phyloP scores from a whole-genome alignment of 1,140 invertebrate genomes.

The Mactra quadrangularis region DNA sequence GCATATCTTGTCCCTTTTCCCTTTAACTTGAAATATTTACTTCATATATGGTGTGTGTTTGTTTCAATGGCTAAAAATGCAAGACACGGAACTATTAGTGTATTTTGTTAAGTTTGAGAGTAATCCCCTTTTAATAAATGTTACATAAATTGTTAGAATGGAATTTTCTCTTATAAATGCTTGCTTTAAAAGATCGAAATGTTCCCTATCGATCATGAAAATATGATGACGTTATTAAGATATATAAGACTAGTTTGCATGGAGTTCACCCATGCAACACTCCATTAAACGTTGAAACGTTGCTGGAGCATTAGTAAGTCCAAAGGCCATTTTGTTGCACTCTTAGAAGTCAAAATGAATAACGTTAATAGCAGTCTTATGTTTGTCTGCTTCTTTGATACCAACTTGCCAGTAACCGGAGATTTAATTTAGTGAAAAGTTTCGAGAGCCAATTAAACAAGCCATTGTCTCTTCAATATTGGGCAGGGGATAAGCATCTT shows the following conservation, averaged over 20 bases:
- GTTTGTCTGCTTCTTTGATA: background rate
- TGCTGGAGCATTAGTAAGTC: background rate
- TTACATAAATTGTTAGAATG: too few relatives aligned
- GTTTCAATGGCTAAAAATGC: too few relatives aligned
- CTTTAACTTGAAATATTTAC: too few relatives aligned
- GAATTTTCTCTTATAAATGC: background rate
- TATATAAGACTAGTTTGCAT: conserved; percentile 41
- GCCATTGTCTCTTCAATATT: background rate
- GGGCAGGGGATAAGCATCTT: too few relatives aligned
- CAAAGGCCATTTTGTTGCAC: conserved; percentile 2
- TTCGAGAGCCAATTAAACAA: background rate
- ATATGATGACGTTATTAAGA: conserved; percentile 62
- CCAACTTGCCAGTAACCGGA: conserved; percentile 5
- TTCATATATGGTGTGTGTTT: too few relatives aligned
- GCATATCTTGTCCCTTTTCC: too few relatives aligned
- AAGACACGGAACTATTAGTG: too few relatives aligned
- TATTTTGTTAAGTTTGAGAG: too few relatives aligned
- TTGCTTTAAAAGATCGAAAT: background rate
- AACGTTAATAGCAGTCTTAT: background rate
- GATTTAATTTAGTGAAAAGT: too few relatives aligned
- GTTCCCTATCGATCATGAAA: too few relatives aligned
- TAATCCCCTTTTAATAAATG: too few relatives aligned
- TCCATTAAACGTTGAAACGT: conserved; percentile 8
- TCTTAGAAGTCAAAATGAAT: background rate
- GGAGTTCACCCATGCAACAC: conserved; percentile 4